Percentiles rank a stretch among this genome's conserved stretches.
phyloP scores from a whole-genome alignment of 2,888 invertebrate genomes.

The Allacma fusca region DNA sequence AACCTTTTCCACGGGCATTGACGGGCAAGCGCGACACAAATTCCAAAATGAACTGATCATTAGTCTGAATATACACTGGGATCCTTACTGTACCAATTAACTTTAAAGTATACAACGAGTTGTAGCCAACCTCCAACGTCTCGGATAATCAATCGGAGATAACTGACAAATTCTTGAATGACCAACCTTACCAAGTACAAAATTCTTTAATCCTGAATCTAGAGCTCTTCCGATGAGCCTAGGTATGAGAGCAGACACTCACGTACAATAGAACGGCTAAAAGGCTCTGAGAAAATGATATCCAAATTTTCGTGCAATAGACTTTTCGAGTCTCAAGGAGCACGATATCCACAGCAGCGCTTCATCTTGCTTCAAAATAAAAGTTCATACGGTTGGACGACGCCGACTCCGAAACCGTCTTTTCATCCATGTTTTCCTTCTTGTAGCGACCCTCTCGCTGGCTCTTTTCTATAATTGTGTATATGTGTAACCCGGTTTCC shows the following conservation, averaged over 20 bases:
- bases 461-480: slow-evolving; percentile 17
- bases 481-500: slow-evolving; percentile 20
- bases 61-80: slow-evolving; percentile 61
- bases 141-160: neutral
- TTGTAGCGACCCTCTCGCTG: neutral
- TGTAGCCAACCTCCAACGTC: neutral
- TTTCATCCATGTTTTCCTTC: slow-evolving; percentile 34
- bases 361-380: slow-evolving; percentile 36
- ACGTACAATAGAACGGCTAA: neutral
- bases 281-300: slow-evolving; percentile 26
- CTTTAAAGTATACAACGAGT: neutral
- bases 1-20: slow-evolving; percentile 97
- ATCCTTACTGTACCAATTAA: slow-evolving; percentile 28
- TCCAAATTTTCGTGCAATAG: slow-evolving; percentile 20
- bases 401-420: slow-evolving; percentile 39
- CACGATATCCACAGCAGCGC: slow-evolving; percentile 34
- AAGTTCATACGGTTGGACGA: slow-evolving; percentile 31
- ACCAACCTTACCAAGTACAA: slow-evolving; percentile 6
- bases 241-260: slow-evolving; percentile 24
- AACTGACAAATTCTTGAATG: slow-evolving; percentile 17
- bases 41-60: slow-evolving; percentile 99
- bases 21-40: slow-evolving; percentile 94
- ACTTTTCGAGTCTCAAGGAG: slow-evolving; percentile 23
- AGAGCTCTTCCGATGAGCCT: neutral
- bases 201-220: neutral